Evolutionary conservation across 2,888 invertebrate species (phyloP).

Genomic region (Aleiodes leptofemur): DNA sequence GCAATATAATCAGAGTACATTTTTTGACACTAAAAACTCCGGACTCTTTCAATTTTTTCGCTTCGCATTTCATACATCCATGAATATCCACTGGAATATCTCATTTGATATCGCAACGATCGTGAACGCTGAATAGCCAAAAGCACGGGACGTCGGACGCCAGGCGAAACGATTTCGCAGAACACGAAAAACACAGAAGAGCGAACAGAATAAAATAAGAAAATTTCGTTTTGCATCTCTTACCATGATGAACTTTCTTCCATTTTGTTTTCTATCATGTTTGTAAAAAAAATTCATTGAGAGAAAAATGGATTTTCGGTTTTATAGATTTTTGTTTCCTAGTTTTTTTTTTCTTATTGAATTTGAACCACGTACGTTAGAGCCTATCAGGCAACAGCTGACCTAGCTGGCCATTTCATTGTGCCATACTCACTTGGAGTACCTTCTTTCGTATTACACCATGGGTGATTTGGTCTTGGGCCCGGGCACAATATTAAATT

Average conservation of each 20-base stretch:
- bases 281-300: too few relatives aligned
- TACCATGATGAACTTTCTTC: too few relatives aligned
- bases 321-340: neutral
- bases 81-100: neutral
- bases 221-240: too few relatives aligned
- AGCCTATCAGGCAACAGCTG: slow-evolving; percentile 41
- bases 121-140: neutral
- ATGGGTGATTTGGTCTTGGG: slow-evolving; percentile 53
- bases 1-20: neutral
- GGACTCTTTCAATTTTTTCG: neutral
- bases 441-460: slow-evolving; percentile 39
- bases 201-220: too few relatives aligned
- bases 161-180: slow-evolving; percentile 35
- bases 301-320: too few relatives aligned
- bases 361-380: slow-evolving; percentile 30
- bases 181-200: neutral
- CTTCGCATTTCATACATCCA: slow-evolving; percentile 25
- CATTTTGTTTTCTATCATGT: too few relatives aligned
- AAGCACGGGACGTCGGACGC: neutral
- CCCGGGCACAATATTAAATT: slow-evolving; percentile 37
- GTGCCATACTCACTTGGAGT: slow-evolving; percentile 10
- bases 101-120: neutral
- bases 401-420: slow-evolving; percentile 50
- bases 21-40: slow-evolving; percentile 16
- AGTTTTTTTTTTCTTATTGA: slow-evolving; percentile 34